Evolutionary conservation across 2,797 vertebrate genomes (phyloP).

Genomic region (Helarctos malayanus): DNA sequence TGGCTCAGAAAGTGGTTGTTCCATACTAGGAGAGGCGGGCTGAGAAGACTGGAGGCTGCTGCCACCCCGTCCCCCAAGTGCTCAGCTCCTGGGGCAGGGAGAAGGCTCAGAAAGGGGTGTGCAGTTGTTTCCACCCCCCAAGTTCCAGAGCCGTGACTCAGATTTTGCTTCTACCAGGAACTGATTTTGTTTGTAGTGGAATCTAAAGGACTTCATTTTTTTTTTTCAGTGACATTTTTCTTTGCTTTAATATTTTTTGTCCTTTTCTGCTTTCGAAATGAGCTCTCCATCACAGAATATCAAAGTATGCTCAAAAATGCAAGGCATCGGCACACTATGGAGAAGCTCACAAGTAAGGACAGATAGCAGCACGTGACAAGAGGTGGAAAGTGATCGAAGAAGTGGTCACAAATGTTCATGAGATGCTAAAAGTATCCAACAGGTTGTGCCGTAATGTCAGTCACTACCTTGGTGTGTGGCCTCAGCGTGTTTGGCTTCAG

Average conservation of each 20-base stretch:
- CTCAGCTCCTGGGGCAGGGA: neutral
- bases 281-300: neutral
- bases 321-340: fast-evolving
- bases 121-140: neutral
- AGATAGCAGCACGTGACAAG: neutral
- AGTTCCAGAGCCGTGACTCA: neutral
- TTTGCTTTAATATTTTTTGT: neutral
- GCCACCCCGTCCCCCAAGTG: too few relatives aligned
- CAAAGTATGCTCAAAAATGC: neutral
- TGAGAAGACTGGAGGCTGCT: neutral
- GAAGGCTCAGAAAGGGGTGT: neutral
- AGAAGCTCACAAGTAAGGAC: neutral
- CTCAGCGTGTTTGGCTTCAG: conserved; percentile 84
- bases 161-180: neutral
- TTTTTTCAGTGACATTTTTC: neutral
- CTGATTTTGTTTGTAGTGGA: neutral
- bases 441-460: conserved; percentile 86
- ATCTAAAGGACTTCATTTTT: neutral
- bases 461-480: conserved; percentile 88
- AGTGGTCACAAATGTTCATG: neutral
- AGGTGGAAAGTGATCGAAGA: neutral
- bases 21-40: neutral
- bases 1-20: neutral
- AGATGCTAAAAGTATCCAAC: conserved; percentile 87
- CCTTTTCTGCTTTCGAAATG: neutral